Base-by-base conservation (phyloP, 1,140 invertebrate species). In the Solen grandis region DNA sequence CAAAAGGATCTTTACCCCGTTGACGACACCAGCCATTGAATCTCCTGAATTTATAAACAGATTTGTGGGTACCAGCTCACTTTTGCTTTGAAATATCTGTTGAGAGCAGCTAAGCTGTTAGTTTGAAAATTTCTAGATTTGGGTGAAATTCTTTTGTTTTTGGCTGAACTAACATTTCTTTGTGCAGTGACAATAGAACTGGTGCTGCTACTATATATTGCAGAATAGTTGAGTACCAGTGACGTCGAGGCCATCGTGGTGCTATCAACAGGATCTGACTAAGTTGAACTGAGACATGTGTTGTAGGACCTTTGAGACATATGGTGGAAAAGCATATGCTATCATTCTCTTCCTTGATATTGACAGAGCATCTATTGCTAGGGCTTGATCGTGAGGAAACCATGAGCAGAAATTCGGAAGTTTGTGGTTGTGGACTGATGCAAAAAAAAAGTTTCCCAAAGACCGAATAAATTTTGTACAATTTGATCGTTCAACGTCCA, bases 221-320 rank as follows among this genome's bases (percentile, higher is more conserved):
- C 5, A 59, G 68, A 1, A 69, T 52, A 10, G 38, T 36, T 74
- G 72, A 46, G 25, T 62, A 69, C 79, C 50, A 81, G 22, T 65
- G 78, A 5, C 70, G 35, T 29, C 69, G 63, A 13, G 79, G 63
- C 72, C 55, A 69, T 33, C 63, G 52, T 50, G 79, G 63, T 8
- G 72, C 70, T 35, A 81, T 75, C 35, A 81, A 54, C 13, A 81
- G 55, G 3, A 75, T 33, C 52, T 81, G 70, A 52, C 62, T n/a
- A n/a, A 75, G 5, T 66, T 29, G n/a, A n/a, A 66, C 13, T 69
- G 36, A 19, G 10, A 35, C 41, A 69, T 69, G 22, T 72, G 66
- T 33, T 73, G 5, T 35, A 65, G 46, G 14, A 74, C 50, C 41
- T 63, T 74, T 22, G 70, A 52, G 3, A 70, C 76, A 14, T 62